Conservation (phyloP, 2,797 vertebrate genomes). For the Sebastolobus altivelis region DNA sequence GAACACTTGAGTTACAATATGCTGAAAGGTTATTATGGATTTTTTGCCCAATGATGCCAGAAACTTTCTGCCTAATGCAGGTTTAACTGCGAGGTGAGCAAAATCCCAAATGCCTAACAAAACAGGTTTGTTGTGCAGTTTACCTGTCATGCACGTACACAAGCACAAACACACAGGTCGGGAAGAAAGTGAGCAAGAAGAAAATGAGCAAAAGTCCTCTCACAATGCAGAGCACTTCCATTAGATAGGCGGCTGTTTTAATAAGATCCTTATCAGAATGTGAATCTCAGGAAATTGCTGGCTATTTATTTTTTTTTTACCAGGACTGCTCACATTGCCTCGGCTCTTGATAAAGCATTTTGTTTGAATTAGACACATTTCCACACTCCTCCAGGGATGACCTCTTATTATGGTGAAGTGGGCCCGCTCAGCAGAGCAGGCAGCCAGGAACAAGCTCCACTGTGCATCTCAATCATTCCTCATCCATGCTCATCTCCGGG, state of each 20-base stretch:
- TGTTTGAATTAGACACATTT: constrained; percentile 87
- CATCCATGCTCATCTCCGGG: constrained; percentile 69
- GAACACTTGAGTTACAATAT: too few relatives aligned
- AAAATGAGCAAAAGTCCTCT: not conserved
- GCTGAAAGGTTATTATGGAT: too few relatives aligned
- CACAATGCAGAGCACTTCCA: not conserved
- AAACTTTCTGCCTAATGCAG: too few relatives aligned
- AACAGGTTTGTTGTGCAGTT: constrained; percentile 19
- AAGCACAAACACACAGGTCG: not conserved
- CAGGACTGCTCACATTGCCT: constrained; percentile 60
- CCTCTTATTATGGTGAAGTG: constrained; percentile 80
- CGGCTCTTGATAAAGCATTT: constrained; percentile 82
- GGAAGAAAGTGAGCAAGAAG: not conserved
- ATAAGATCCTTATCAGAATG: constrained; percentile 81
- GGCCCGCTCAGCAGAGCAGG: constrained; percentile 67
- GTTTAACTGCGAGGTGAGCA: constrained; percentile 59
- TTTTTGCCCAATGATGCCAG: too few relatives aligned
- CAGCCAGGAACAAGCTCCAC: constrained; percentile 65
- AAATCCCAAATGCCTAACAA: constrained; percentile 51
- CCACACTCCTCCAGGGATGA: constrained; percentile 81
- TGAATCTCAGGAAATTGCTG: constrained; percentile 79
- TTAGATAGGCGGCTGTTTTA: constrained; percentile 56
- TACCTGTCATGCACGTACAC: not conserved
- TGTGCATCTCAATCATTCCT: constrained; percentile 78
- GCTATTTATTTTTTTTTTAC: constrained; percentile 73